phyloP scores from a whole-genome alignment of 2,113 vertebrate species.

The Speoplatyrhinus poulsoni region DNA sequence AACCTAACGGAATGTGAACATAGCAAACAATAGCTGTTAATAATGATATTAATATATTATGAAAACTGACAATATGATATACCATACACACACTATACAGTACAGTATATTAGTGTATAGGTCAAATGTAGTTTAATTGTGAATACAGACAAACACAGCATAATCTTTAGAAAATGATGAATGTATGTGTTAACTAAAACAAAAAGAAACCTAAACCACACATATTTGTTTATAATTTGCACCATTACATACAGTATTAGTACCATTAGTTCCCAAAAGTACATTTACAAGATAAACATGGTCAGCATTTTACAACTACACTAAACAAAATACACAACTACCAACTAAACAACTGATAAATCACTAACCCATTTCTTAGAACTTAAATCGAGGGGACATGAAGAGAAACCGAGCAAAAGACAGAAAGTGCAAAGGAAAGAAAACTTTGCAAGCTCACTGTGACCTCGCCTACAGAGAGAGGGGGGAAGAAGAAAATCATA shows the following conservation, averaged over 20 bases:
- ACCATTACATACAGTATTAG: not conserved
- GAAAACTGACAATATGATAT: no score
- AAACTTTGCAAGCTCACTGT: constrained; percentile 62
- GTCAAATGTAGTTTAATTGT: not conserved
- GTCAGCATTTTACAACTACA: no score
- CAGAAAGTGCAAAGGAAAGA: constrained; percentile 58
- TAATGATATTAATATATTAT: no score
- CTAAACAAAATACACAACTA: not conserved
- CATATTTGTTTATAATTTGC: no score
- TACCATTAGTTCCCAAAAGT: no score
- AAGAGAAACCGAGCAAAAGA: constrained; percentile 40
- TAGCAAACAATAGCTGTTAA: no score
- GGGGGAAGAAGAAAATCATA: constrained; percentile 66
- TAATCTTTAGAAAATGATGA: not conserved
- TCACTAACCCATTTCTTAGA: constrained; percentile 3
- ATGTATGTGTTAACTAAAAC: no score
- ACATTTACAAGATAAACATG: no score
- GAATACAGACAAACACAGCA: not conserved
- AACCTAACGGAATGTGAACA: no score
- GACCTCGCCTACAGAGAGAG: constrained; percentile 69
- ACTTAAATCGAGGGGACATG: constrained; percentile 25
- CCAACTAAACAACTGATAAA: not conserved
- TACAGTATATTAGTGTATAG: no score
- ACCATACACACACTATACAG: no score
- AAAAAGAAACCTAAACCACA: no score